Evolutionary conservation across 2,888 invertebrate genomes (phyloP), one percentile per base, ranked within the genome.

Genomic region (Autographa gamma): DNA sequence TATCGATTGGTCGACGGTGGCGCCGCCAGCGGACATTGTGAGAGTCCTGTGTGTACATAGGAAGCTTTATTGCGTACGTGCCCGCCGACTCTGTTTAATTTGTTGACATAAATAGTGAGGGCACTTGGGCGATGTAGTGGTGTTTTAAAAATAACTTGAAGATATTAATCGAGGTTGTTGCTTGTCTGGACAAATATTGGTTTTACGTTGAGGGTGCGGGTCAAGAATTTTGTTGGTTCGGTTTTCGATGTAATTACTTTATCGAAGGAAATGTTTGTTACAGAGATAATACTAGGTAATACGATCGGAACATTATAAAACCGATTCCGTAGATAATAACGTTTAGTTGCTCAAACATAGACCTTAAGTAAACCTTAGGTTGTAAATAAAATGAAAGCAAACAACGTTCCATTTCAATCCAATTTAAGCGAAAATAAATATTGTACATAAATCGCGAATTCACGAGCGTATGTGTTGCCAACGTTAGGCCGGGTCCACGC

Each of bases 1-100:
- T 95, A 96, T 96, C 94, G 96, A 96, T 96, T 95, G 90, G 89
- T 86, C 84, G 92, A 86, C 89, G 80, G 91, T 89, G 89, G 94
- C 94, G 93, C 91, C 92, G 83, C 90, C 85, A 77, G 85, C 85
- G 88, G 86, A 85, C 81, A 77, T 82, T 68, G 77, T 63, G 54
- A 56, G 73, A 69, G 76, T 54, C 73, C 18, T 60, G 25, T 75
- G 82, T 79, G 78, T 69, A 81, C 75, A 80, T 62, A 83, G 64
- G 76, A 72, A 65, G 66, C 61, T 74, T 75, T 85, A 87, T 87
- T 86, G 86, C 83, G 84, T 76, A 83, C 84, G 83, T 84, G 85
- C 82, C 79, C 75, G 79, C 34, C 80, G 79, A 74, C 68, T 64
- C 64, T 74, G 76, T 83, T 82, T 82, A 83, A 83, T 83, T 83